A percentile compares a stretch with the other conserved stretches of the same genome.
These are phyloP conservation scores for Philypnodon macrostomus DNA, from an alignment of 2,797 vertebrate species.

Conservation along the genomic window DNA sequence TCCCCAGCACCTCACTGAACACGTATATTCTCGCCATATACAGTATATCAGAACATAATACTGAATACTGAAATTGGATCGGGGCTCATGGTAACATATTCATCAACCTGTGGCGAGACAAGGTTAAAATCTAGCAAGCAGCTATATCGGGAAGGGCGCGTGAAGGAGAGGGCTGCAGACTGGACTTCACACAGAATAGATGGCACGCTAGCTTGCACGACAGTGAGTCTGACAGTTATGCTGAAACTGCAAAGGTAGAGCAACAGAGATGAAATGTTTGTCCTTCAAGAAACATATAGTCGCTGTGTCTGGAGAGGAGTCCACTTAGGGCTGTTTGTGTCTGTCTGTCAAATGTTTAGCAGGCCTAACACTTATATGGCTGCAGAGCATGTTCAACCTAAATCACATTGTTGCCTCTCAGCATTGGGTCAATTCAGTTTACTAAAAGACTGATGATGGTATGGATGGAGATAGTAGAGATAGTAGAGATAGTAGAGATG, in stretches of 20 bases:
- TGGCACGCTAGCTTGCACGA: too few relatives aligned
- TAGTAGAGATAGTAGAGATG: too few relatives aligned
- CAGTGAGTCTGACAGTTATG: conserved; percentile 57
- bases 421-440: conserved; percentile 35
- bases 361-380: conserved; percentile 32
- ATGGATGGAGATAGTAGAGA: too few relatives aligned
- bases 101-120: conserved; percentile 57
- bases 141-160: conserved; percentile 54
- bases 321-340: conserved; percentile 1
- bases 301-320: conserved; percentile 14
- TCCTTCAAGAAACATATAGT: conserved; percentile 55
- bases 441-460: too few relatives aligned
- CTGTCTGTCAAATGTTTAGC: conserved; percentile 56
- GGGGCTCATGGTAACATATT: conserved; percentile 40
- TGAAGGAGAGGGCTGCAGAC: conserved; percentile 35
- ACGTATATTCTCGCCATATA: conserved; percentile 44
- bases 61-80: conserved; percentile 53
- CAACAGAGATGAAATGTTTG: conserved; percentile 53
- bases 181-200: conserved; percentile 27
- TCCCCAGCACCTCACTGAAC: conserved; percentile 52
- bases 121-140: conserved; percentile 46
- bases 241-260: conserved; percentile 57
- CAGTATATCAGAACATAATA: conserved; percentile 56
- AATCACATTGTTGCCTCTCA: conserved; percentile 45
- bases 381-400: conserved; percentile 48